These are phyloP conservation scores for Philereme vetulata DNA, from an alignment of 2,888 invertebrate genomes.

Conservation along the genomic window DNA sequence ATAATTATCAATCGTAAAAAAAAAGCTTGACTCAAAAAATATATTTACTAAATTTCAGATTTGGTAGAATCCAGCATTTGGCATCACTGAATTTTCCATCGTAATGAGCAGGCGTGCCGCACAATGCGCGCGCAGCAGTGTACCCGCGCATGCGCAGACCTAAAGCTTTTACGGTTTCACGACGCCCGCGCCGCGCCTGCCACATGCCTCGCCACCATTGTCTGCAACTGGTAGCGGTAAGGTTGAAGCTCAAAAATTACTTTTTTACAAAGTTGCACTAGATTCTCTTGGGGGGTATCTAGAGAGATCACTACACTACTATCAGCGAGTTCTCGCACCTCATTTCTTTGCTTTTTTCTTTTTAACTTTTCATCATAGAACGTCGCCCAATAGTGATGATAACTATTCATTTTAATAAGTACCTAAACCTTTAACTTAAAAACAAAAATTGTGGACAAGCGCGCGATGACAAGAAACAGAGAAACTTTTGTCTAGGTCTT, in stretches of 20 bases:
- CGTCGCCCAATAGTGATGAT: too few species aligned
- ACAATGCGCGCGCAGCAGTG: conserved; percentile 43
- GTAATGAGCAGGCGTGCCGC: conserved; percentile 61
- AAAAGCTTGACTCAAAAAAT: too few species aligned
- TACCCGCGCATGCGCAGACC: conserved; percentile 49
- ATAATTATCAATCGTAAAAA: too few species aligned
- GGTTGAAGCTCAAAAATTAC: conserved; percentile 3
- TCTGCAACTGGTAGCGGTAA: conserved; percentile 23
- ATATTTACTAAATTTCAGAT: neutral
- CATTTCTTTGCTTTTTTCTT: too few species aligned
- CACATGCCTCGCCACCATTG: conserved; percentile 68
- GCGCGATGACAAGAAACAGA: too few species aligned
- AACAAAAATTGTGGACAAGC: too few species aligned
- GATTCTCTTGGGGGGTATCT: neutral
- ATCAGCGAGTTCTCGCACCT: too few species aligned
- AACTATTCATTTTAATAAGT: too few species aligned
- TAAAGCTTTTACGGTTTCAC: conserved; percentile 78
- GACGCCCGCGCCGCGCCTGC: conserved; percentile 60
- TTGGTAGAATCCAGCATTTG: conserved; percentile 9
- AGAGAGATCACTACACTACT: too few species aligned
- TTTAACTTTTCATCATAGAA: too few species aligned
- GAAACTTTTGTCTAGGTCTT: too few species aligned
- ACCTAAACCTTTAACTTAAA: too few species aligned
- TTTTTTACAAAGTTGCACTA: conserved; percentile 12
- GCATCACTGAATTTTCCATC: conserved; percentile 48